phyloP scores from a whole-genome alignment of 2,797 vertebrate species.

The Rhinophrynus dorsalis region DNA sequence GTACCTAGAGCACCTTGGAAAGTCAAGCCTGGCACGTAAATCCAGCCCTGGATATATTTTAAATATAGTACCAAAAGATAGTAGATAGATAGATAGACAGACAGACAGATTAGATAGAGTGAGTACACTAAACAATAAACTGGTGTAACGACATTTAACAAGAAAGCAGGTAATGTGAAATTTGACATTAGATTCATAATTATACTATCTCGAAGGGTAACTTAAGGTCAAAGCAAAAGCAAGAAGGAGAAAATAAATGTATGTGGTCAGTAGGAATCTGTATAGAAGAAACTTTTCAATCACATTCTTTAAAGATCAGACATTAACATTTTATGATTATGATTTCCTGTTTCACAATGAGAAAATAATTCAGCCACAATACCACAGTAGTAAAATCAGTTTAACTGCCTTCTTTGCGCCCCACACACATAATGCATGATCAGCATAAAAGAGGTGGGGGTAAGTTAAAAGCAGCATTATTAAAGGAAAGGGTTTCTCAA shows the following conservation, averaged over 20 bases:
- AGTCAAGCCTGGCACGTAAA: no score
- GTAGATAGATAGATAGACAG: no score
- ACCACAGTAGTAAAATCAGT: slow-evolving; percentile 38
- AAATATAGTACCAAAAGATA: no score
- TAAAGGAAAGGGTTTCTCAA: slow-evolving; percentile 9
- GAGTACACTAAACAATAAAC: no score
- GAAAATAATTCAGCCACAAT: slow-evolving; percentile 29
- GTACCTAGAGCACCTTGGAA: no score
- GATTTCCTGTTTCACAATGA: slow-evolving; percentile 38
- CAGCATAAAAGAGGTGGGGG: slow-evolving; percentile 31
- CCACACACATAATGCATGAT: slow-evolving; percentile 44
- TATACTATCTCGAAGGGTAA: neutral
- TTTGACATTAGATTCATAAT: no score
- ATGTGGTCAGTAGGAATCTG: neutral
- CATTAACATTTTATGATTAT: slow-evolving; percentile 33
- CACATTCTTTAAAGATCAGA: slow-evolving; percentile 20
- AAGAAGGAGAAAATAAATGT: neutral
- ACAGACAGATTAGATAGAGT: no score
- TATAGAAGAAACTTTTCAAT: slow-evolving; percentile 14
- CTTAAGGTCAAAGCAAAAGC: neutral
- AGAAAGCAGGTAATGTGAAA: no score
- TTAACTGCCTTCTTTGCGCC: slow-evolving; percentile 31
- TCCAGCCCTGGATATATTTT: no score
- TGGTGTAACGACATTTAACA: no score
- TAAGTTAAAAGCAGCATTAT: slow-evolving; percentile 20